These are phyloP conservation scores for Caiman crocodilus DNA, from an alignment of 2,797 vertebrate species.

Conservation along the genomic window DNA sequence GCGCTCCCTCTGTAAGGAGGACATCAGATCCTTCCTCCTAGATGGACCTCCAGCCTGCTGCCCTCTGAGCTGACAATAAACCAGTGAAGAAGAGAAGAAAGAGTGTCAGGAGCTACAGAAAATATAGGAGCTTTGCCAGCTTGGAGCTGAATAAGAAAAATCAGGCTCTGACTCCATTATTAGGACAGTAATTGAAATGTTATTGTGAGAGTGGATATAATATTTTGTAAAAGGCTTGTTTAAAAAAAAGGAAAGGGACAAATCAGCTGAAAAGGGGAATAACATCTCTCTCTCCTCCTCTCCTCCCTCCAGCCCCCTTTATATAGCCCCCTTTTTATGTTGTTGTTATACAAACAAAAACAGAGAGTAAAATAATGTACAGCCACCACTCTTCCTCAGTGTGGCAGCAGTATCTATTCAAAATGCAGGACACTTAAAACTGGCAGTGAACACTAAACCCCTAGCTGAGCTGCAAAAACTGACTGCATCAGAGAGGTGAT, in stretches of 20 bases:
- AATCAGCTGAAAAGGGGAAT: neutral
- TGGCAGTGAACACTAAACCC: neutral
- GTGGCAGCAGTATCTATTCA: constrained; percentile 57
- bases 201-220: constrained; percentile 3
- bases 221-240: neutral
- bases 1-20: neutral
- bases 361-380: neutral
- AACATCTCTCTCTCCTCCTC: neutral
- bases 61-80: neutral
- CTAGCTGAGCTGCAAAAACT: constrained; percentile 19
- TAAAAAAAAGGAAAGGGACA: neutral
- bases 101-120: neutral
- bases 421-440: constrained; percentile 38
- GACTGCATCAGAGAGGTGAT: neutral
- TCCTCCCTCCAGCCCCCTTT: neutral
- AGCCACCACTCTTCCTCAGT: constrained; percentile 39
- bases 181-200: neutral
- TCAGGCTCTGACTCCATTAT: neutral
- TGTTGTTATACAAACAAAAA: constrained; percentile 27
- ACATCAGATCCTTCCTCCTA: neutral
- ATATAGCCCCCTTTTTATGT: no score
- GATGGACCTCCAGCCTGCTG: neutral
- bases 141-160: neutral
- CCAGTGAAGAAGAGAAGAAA: neutral
- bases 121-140: neutral